A percentile compares a stretch with the other conserved stretches of the same genome.
Evolutionary conservation across 2,113 vertebrate genomes (phyloP).

Genomic region (Thomomys bottae): DNA sequence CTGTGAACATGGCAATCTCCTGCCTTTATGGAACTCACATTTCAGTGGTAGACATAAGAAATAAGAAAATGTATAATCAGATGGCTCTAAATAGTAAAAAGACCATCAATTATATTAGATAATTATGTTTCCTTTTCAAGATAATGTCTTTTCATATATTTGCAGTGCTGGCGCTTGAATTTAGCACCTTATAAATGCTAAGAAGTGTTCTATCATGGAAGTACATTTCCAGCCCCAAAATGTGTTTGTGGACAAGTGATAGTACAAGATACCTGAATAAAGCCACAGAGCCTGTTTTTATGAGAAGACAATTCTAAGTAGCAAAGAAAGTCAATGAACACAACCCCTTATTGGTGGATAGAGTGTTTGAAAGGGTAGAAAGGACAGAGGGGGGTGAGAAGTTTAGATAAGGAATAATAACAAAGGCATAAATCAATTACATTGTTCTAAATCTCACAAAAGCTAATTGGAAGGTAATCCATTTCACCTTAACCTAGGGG

Average conservation of each 20-base stretch:
- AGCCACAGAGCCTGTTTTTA: no score
- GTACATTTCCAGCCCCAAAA: no score
- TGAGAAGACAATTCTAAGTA: not conserved
- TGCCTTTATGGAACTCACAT: not conserved
- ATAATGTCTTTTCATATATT: not conserved
- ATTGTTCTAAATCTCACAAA: not conserved
- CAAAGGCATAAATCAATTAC: not conserved
- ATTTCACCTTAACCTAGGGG: not conserved
- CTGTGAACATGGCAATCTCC: not conserved
- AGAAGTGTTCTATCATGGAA: no score
- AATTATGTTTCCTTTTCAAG: not conserved
- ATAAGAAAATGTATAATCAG: not conserved
- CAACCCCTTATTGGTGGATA: not conserved
- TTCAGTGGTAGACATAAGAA: not conserved
- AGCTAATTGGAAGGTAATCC: no score
- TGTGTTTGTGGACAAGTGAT: no score
- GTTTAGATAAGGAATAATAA: not conserved
- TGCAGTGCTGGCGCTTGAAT: no score
- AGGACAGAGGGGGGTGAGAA: not conserved
- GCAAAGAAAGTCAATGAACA: rapidly evolving
- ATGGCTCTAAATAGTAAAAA: not conserved
- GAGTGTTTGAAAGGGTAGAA: not conserved
- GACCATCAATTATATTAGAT: no score
- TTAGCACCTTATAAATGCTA: no score
- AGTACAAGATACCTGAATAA: no score